Conservation (phyloP, 2,888 invertebrate species). For the Erebia aethiops region DNA sequence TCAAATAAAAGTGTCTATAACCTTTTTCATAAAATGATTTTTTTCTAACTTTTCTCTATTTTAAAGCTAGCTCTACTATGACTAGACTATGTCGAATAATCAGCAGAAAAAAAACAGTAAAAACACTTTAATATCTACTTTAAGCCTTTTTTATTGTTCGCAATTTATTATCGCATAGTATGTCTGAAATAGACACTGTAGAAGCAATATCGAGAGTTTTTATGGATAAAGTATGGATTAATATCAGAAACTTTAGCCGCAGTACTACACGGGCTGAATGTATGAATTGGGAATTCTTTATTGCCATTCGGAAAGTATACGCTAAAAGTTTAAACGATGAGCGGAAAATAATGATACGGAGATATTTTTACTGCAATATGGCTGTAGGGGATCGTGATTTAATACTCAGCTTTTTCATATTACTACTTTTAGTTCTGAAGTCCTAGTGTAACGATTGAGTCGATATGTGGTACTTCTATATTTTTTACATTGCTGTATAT, state of each 20-base stretch:
- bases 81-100: not conserved
- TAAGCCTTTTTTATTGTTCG: slow-evolving; percentile 34
- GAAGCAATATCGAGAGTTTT: slow-evolving; percentile 48
- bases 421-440: not conserved
- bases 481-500: too few relatives aligned
- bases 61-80: not conserved
- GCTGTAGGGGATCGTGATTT: slow-evolving; percentile 2
- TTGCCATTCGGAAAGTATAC: slow-evolving; percentile 28
- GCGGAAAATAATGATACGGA: slow-evolving; percentile 19
- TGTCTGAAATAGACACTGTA: slow-evolving; percentile 43
- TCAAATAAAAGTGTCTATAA: too few relatives aligned
- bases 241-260: slow-evolving; percentile 39
- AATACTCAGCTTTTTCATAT: slow-evolving; percentile 3
- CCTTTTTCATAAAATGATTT: too few relatives aligned
- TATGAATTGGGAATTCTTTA: slow-evolving; percentile 38
- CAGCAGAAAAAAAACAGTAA: not conserved
- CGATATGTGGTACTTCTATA: too few relatives aligned
- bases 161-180: slow-evolving; percentile 39
- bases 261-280: slow-evolving; percentile 38
- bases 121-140: slow-evolving; percentile 2
- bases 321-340: slow-evolving; percentile 22
- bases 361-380: slow-evolving; percentile 24
- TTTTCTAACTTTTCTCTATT: too few relatives aligned
- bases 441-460: not conserved
- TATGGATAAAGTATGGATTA: slow-evolving; percentile 43